Percentiles rank a stretch among this genome's conserved stretches.
These are phyloP conservation scores for Andrena camellia DNA, from an alignment of 2,888 invertebrate genomes.

Conservation along the genomic window DNA sequence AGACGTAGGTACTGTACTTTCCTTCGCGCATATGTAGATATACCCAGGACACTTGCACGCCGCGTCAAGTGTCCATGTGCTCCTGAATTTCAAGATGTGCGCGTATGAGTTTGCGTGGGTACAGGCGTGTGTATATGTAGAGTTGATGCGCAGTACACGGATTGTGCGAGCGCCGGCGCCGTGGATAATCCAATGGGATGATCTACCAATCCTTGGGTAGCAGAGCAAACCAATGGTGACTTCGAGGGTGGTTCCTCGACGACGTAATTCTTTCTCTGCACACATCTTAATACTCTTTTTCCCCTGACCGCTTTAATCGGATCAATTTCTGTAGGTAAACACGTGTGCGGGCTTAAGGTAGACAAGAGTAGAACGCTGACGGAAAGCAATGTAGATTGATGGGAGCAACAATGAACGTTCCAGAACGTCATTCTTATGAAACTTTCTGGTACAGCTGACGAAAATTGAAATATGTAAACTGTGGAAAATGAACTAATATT, in stretches of 20 bases:
- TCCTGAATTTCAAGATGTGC: not conserved
- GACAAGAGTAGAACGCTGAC: not conserved
- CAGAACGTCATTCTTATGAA: not conserved
- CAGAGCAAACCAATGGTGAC: constrained; percentile 71
- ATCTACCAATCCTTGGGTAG: constrained; percentile 82
- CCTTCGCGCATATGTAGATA: not conserved
- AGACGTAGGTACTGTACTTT: constrained; percentile 1
- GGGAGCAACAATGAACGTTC: not conserved
- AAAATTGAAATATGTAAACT: not conserved
- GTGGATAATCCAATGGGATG: constrained; percentile 85
- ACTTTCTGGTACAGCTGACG: not conserved
- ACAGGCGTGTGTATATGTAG: constrained; percentile 40
- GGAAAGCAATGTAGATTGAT: not conserved
- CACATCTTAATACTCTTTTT: not conserved
- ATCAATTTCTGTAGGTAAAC: not conserved
- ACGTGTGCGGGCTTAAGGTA: not conserved
- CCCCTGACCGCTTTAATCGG: not conserved
- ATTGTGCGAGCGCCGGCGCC: constrained; percentile 78
- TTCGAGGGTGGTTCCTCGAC: constrained; percentile 68
- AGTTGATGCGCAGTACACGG: constrained; percentile 69
- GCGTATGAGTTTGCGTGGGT: constrained; percentile 1
- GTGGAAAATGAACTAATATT: not conserved
- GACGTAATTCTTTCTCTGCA: constrained; percentile 52
- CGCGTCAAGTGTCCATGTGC: not conserved
- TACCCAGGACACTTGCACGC: constrained; percentile 17